A percentile compares a stretch with the other conserved stretches of the same genome.
Evolutionary conservation across 2,797 vertebrate species (phyloP).

Genomic region (Microcaecilia unicolor): DNA sequence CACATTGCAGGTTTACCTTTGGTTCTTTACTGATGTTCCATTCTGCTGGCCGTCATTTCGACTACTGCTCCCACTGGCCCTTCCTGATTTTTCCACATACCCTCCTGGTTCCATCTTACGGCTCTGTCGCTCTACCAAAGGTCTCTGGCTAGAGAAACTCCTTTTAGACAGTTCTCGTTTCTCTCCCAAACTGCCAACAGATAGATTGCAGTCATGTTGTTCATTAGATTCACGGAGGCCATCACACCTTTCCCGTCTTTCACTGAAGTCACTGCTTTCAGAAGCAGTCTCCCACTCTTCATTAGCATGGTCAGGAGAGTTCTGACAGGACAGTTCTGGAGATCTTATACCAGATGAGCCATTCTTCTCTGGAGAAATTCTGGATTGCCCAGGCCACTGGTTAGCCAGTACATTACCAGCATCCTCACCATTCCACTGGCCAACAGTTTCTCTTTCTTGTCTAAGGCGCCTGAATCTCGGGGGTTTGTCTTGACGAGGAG

Average conservation of each 20-base stretch:
- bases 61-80: conserved; percentile 49
- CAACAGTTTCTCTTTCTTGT: conserved; percentile 74
- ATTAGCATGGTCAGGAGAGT: conserved; percentile 59
- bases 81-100: conserved; percentile 64
- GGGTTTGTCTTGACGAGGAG: conserved; percentile 94
- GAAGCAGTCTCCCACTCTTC: conserved; percentile 97
- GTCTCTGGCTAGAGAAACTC: conserved; percentile 95
- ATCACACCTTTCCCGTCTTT: conserved; percentile 72
- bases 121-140: conserved; percentile 83
- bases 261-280: conserved; percentile 88
- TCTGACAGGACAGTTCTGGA: conserved; percentile 62
- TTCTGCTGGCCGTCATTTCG: conserved; percentile 80
- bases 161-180: conserved; percentile 91
- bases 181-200: conserved; percentile 61
- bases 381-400: conserved; percentile 70
- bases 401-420: conserved; percentile 65
- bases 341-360: conserved; percentile 47
- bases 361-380: conserved; percentile 51
- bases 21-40: conserved; percentile 65
- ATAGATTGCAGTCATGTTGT: conserved; percentile 56
- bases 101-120: conserved; percentile 76
- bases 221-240: conserved; percentile 48
- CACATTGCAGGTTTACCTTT: conserved; percentile 82
- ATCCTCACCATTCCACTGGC: conserved; percentile 82
- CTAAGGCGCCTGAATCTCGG: conserved; percentile 84